Evolutionary conservation across 2,888 invertebrate species (phyloP), one percentile per base, ranked within the genome.

Genomic region (Pollenia labialis): DNA sequence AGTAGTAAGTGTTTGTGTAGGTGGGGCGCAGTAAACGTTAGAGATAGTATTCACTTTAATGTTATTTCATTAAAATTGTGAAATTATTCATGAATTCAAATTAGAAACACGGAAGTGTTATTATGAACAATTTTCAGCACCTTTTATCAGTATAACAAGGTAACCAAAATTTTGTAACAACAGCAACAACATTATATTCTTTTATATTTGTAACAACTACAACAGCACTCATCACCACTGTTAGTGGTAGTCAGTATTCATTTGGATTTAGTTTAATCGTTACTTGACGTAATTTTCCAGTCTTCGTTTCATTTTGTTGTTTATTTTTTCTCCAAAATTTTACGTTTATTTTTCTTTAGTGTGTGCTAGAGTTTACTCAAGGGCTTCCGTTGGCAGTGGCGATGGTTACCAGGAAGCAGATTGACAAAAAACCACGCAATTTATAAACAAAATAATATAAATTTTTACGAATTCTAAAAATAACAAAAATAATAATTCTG

Each of bases 11-110:
- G 32, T 32, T 32, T 32, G 32, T 32, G 32, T 32, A 16, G 8
- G 3, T 16, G 10, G n/a, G 12, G 40, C 32, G 32, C 32, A 32
- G 4, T 32, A 50, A 48, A n/a, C 11, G 58, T 32, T 44, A 58
- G 40, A 62, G 16, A 23, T n/a, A n/a, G 56, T 44, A 76, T 85
- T 85, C 23, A 4, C 32, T 32, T 32, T 56, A 86, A 80, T 85
- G 76, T 76, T 76, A 86, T 88, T 88, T 90, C 89, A 89, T 90
- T 90, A 89, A 88, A 88, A 75, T 89, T 89, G 87, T 87, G 88
- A 89, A 89, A 90, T 90, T 90, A 89, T 89, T 90, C 89, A 89
- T 89, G 89, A 90, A 89, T 88, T 87, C 87, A 89, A 89, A 90
- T 88, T 89, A 90, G 88, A 88, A 88, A 89, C 87, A 87, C 88